These are phyloP conservation scores for Cyphomyrus plagiostoma DNA, from an alignment of 2,113 vertebrate species.

Conservation along the genomic window DNA sequence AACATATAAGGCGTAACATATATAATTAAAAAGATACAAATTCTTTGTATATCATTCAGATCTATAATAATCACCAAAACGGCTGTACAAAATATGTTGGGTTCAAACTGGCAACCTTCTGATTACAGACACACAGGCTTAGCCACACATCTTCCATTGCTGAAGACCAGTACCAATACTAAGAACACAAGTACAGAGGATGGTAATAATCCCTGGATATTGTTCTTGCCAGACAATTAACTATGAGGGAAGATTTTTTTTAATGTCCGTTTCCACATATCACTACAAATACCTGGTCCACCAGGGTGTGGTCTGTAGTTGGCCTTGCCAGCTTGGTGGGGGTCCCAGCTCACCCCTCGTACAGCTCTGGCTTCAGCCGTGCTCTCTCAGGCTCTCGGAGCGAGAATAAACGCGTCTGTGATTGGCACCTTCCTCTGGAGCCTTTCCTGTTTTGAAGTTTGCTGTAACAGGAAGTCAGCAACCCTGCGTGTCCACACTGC, in stretches of 20 bases:
- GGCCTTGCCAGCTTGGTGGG: neutral
- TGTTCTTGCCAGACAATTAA: neutral
- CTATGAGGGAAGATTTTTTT: neutral
- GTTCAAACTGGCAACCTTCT: no score
- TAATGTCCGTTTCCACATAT: neutral
- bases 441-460: neutral
- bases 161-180: neutral
- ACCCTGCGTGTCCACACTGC: neutral
- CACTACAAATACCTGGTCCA: neutral
- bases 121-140: no score
- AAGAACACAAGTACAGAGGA: neutral
- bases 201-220: neutral
- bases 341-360: neutral
- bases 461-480: neutral
- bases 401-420: neutral
- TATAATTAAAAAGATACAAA: neutral
- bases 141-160: neutral
- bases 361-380: neutral
- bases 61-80: neutral
- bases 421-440: neutral
- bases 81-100: neutral
- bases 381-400: neutral
- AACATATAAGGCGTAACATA: neutral
- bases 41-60: neutral
- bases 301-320: neutral